phyloP scores from a whole-genome alignment of 2,888 invertebrate genomes.

The Oeneis ivallda region DNA sequence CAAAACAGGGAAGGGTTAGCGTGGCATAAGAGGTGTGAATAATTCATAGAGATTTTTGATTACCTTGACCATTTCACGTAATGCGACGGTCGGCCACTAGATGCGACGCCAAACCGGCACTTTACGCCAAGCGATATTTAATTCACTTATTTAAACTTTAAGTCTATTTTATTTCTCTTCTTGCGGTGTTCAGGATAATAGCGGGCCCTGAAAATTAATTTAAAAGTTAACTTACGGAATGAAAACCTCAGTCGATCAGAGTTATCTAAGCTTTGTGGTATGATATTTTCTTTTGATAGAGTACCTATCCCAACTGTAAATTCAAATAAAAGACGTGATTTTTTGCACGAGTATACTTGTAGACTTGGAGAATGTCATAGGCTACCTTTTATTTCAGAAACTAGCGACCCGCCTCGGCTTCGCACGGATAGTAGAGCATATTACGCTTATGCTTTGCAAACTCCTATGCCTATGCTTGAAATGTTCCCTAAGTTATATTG shows the following conservation, averaged over 20 bases:
- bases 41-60: constrained; percentile 69
- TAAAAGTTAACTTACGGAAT: constrained; percentile 36
- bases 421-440: too few species aligned
- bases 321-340: background rate
- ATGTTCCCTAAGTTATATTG: too few species aligned
- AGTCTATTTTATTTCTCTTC: constrained; percentile 69
- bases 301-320: background rate
- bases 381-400: too few species aligned
- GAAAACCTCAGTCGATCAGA: constrained; percentile 13
- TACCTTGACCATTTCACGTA: constrained; percentile 81
- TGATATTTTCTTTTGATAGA: background rate
- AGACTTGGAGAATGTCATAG: too few species aligned
- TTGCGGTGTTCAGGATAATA: constrained; percentile 71
- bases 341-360: too few species aligned
- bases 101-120: constrained; percentile 57
- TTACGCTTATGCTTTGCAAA: too few species aligned
- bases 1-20: constrained; percentile 74
- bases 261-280: background rate
- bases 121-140: constrained; percentile 55
- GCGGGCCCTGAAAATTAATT: constrained; percentile 75
- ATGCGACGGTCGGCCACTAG: constrained; percentile 63
- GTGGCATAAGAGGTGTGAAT: constrained; percentile 70
- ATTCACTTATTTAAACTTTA: constrained; percentile 59
- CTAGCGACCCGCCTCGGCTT: too few species aligned
- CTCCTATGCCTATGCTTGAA: too few species aligned